Percentiles rank a stretch among this genome's conserved stretches.
Conservation (phyloP, 2,888 invertebrate genomes). For the Automeris io region DNA sequence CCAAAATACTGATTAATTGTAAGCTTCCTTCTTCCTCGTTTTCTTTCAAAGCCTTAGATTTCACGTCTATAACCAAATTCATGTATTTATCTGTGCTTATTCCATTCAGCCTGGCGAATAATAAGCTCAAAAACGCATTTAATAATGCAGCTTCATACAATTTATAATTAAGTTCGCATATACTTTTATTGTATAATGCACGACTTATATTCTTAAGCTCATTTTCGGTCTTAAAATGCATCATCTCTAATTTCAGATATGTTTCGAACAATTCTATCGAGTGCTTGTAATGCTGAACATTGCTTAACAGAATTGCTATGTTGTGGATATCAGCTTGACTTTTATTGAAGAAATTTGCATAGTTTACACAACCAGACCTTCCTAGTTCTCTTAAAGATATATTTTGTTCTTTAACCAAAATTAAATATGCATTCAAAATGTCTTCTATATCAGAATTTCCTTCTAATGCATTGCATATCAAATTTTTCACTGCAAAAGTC, state of each 20-base stretch:
- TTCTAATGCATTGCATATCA: conserved; percentile 29
- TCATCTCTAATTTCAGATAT: conserved; percentile 46
- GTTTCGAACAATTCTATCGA: conserved; percentile 51
- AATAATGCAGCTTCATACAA: conserved; percentile 38
- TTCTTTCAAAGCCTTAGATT: conserved; percentile 42
- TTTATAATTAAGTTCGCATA: conserved; percentile 52
- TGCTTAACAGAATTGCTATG: conserved; percentile 49
- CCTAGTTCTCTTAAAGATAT: conserved; percentile 33
- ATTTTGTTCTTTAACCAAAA: conserved; percentile 38
- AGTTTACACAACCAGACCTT: conserved; percentile 37
- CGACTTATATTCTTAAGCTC: conserved; percentile 49
- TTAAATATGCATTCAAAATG: conserved; percentile 24
- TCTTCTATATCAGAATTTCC: conserved; percentile 25
- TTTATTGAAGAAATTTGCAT: conserved; percentile 46
- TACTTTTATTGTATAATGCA: conserved; percentile 59
- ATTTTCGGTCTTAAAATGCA: conserved; percentile 17
- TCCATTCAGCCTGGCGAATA: conserved; percentile 38
- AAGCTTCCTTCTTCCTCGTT: conserved; percentile 26
- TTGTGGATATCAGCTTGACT: conserved; percentile 58
- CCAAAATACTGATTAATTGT: conserved; percentile 38
- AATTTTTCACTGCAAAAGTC: conserved; percentile 41
- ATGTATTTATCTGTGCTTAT: conserved; percentile 47
- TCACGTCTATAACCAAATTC: conserved; percentile 59
- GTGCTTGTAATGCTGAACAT: conserved; percentile 35
- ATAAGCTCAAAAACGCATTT: conserved; percentile 49